phyloP scores from a whole-genome alignment of 1,140 invertebrate species.

The Platyura marginata region DNA sequence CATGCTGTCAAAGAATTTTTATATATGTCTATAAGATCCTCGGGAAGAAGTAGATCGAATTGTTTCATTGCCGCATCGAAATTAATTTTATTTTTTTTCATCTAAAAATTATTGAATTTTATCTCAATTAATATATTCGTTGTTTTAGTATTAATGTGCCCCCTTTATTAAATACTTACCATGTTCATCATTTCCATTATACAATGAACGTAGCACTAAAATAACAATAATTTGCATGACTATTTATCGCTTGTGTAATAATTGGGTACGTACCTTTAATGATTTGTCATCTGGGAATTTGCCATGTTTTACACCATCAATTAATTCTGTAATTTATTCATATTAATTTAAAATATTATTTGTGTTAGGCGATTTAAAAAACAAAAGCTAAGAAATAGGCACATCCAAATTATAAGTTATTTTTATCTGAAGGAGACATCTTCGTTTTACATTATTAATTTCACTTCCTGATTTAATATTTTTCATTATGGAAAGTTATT shows the following conservation, averaged over 20 bases:
- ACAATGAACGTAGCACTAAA: slow-evolving; percentile 29
- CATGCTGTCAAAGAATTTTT: slow-evolving; percentile 25
- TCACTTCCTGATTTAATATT: no score
- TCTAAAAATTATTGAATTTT: slow-evolving; percentile 13
- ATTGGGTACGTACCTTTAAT: slow-evolving; percentile 12
- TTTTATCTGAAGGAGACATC: no score
- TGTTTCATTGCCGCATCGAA: slow-evolving; percentile 27
- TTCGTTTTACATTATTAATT: no score
- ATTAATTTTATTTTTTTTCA: slow-evolving; percentile 29
- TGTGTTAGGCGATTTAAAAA: no score
- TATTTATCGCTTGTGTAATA: neutral
- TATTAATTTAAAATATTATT: no score
- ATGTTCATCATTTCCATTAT: slow-evolving; percentile 30
- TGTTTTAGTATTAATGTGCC: neutral
- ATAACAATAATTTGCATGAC: slow-evolving; percentile 5
- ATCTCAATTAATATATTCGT: neutral
- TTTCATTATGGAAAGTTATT: no score
- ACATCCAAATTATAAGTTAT: no score
- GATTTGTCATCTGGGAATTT: slow-evolving; percentile 27
- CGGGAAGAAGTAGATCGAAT: slow-evolving; percentile 26
- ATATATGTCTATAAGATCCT: slow-evolving; percentile 25
- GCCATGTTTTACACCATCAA: slow-evolving; percentile 23
- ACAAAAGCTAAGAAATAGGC: no score
- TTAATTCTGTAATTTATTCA: slow-evolving; percentile 19
- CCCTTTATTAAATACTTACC: neutral